These are phyloP conservation scores for Oncorhynchus clarkii DNA, from an alignment of 2,113 vertebrate species.

Conservation along the genomic window DNA sequence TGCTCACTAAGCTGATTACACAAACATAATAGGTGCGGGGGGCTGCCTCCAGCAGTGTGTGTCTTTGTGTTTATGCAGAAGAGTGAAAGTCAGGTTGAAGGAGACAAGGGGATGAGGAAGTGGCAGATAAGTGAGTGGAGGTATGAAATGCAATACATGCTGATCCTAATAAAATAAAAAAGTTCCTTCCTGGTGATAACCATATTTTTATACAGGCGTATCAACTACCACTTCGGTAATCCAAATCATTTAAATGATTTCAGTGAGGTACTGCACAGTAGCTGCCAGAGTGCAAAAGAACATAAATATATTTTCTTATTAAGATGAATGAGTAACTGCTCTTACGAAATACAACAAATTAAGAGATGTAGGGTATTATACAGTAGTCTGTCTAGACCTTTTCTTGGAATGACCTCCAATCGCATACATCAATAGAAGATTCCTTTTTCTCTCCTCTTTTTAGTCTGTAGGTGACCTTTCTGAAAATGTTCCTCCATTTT, in stretches of 20 bases:
- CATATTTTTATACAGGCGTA: too few relatives aligned
- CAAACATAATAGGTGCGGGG: slow-evolving; percentile 74
- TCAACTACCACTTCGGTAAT: too few relatives aligned
- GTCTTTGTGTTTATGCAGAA: not conserved
- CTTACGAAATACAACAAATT: not conserved
- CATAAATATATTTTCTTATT: too few relatives aligned
- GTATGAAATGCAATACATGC: not conserved
- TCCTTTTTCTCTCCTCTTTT: slow-evolving; percentile 67
- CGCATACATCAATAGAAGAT: slow-evolving; percentile 88
- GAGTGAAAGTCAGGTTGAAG: slow-evolving; percentile 6
- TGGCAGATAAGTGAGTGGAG: not conserved
- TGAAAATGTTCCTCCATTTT: slow-evolving; percentile 97
- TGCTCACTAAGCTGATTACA: slow-evolving; percentile 78
- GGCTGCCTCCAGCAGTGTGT: slow-evolving; percentile 52
- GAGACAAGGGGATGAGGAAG: slow-evolving; percentile 12
- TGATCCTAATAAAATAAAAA: not conserved
- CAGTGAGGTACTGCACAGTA: too few relatives aligned
- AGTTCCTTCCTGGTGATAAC: too few relatives aligned
- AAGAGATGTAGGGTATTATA: not conserved
- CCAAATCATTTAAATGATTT: too few relatives aligned
- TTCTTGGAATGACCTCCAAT: slow-evolving; percentile 80
- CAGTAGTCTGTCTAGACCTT: slow-evolving; percentile 24
- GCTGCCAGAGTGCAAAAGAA: too few relatives aligned
- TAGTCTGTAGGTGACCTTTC: slow-evolving; percentile 90
- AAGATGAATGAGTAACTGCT: not conserved